A percentile compares a stretch with the other conserved stretches of the same genome.
These are phyloP conservation scores for Tineola bisselliella DNA, from an alignment of 2,888 invertebrate genomes.

Conservation along the genomic window DNA sequence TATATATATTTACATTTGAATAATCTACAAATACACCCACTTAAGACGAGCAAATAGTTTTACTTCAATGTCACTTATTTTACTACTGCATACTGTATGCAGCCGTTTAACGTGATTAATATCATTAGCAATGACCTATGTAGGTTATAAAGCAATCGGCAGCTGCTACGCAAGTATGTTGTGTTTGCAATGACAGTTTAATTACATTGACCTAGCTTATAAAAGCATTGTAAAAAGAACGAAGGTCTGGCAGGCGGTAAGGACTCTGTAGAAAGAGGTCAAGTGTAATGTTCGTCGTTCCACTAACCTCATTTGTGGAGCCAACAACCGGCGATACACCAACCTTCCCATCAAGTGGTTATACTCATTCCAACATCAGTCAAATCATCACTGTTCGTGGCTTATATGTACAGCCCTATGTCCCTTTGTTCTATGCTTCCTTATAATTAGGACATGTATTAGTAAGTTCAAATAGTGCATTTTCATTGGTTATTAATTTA, in stretches of 20 bases:
- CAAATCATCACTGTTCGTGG: too few species aligned
- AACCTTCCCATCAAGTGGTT: background rate
- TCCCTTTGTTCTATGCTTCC: too few species aligned
- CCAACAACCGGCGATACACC: conserved; percentile 22
- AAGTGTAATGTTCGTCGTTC: conserved; percentile 65
- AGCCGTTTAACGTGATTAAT: conserved; percentile 7
- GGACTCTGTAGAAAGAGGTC: conserved; percentile 64
- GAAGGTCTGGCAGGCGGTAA: conserved; percentile 66
- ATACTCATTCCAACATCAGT: too few species aligned
- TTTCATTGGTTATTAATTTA: too few species aligned
- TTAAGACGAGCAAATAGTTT: too few species aligned
- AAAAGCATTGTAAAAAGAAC: conserved; percentile 65
- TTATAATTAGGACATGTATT: too few species aligned
- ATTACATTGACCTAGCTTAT: conserved; percentile 64
- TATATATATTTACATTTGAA: too few species aligned
- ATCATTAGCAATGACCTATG: conserved; percentile 8
- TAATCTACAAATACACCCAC: too few species aligned
- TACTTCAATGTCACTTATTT: background rate
- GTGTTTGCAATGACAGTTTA: conserved; percentile 25
- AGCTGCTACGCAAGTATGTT: conserved; percentile 2
- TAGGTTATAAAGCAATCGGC: conserved; percentile 9
- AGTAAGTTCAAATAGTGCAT: too few species aligned
- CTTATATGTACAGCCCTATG: too few species aligned
- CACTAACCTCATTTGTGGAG: conserved; percentile 61
- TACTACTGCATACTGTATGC: background rate